phyloP scores from a whole-genome alignment of 1,140 invertebrate genomes.

The Penaeus indicus region DNA sequence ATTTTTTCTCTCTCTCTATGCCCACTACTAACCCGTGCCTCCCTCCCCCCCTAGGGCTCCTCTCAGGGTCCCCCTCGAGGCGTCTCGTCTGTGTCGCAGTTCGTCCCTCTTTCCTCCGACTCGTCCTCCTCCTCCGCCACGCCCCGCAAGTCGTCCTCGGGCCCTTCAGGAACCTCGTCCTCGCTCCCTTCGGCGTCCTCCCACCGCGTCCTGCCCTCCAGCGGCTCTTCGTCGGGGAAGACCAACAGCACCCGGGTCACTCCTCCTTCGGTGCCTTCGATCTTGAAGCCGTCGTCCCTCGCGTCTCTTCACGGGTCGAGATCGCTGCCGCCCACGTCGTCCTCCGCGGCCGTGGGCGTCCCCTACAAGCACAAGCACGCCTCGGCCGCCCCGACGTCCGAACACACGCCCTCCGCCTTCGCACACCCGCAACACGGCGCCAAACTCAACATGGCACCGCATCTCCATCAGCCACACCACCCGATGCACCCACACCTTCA shows the following conservation, averaged over 20 bases:
- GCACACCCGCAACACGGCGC: not conserved
- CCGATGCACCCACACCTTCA: slow-evolving; percentile 32
- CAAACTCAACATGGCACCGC: not conserved
- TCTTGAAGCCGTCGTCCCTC: slow-evolving; percentile 45
- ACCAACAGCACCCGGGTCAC: not conserved
- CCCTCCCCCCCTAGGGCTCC: too few species aligned
- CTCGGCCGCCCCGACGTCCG: not conserved
- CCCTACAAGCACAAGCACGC: not conserved
- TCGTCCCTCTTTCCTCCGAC: too few species aligned
- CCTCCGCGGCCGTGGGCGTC: not conserved
- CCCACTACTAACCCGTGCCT: too few species aligned
- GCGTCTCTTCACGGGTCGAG: not conserved
- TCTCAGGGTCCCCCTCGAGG: too few species aligned
- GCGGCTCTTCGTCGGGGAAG: slow-evolving; percentile 26
- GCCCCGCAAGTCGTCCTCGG: slow-evolving; percentile 38
- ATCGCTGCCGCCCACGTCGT: slow-evolving; percentile 31
- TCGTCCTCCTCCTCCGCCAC: slow-evolving; percentile 46
- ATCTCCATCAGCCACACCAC: not conserved
- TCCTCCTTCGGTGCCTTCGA: slow-evolving; percentile 25
- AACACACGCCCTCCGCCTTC: not conserved
- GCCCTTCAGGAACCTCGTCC: not conserved
- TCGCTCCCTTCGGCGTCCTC: slow-evolving; percentile 35
- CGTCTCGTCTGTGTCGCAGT: too few species aligned
- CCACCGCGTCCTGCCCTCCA: slow-evolving; percentile 24
- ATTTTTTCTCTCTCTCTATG: too few species aligned